These are phyloP conservation scores for Stenotaenia linearis DNA, from an alignment of 2,888 invertebrate species.

Conservation along the genomic window DNA sequence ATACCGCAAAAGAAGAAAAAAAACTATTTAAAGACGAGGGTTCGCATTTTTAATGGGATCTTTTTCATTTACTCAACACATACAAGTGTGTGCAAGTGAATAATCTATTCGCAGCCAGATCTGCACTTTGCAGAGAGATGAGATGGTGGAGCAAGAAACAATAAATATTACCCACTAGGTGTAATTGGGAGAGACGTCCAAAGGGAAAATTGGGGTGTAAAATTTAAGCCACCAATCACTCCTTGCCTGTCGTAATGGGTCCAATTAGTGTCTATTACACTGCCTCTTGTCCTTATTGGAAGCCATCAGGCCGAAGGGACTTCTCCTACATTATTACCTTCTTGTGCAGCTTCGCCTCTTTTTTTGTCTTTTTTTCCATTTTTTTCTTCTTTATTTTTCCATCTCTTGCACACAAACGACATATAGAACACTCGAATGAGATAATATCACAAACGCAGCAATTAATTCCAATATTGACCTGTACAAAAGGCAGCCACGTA, in stretches of 20 bases:
- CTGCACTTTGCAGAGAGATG: slow-evolving; percentile 5
- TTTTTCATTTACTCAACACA: slow-evolving; percentile 19
- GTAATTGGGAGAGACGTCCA: slow-evolving; percentile 15
- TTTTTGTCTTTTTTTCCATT: background rate
- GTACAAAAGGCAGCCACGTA: background rate
- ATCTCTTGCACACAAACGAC: slow-evolving; percentile 19
- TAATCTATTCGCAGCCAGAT: slow-evolving; percentile 15
- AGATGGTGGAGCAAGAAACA: slow-evolving; percentile 11
- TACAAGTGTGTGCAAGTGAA: slow-evolving; percentile 9
- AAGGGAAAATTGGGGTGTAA: slow-evolving; percentile 19
- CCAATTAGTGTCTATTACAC: slow-evolving; percentile 19
- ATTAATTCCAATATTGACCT: slow-evolving; percentile 4
- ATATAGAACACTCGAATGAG: slow-evolving; percentile 10
- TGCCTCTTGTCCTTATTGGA: slow-evolving; percentile 19
- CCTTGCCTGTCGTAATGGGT: slow-evolving; percentile 19
- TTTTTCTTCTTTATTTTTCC: background rate
- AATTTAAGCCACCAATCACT: slow-evolving; percentile 19
- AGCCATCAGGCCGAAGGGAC: slow-evolving; percentile 19
- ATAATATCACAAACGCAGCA: slow-evolving; percentile 8
- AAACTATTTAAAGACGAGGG: background rate
- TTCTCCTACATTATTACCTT: slow-evolving; percentile 15
- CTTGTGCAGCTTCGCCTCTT: background rate
- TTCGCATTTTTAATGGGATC: background rate
- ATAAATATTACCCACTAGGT: slow-evolving; percentile 19
- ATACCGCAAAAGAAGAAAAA: background rate